These are phyloP conservation scores for Sylvietta virens DNA, from an alignment of 2,113 vertebrate genomes.

Conservation along the genomic window DNA sequence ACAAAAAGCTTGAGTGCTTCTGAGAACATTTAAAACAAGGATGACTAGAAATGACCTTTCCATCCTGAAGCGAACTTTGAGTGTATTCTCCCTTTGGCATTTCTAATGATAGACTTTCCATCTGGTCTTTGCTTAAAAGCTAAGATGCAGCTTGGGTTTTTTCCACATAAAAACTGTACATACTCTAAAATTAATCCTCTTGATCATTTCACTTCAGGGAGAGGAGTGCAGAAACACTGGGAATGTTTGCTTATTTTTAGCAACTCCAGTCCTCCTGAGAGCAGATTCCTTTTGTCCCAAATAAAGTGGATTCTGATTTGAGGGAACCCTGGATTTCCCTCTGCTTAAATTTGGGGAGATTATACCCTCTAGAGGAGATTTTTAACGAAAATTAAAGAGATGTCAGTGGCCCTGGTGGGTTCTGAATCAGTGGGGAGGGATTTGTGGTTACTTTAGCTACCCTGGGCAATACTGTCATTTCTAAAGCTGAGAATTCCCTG, in stretches of 20 bases:
- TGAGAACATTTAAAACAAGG: conserved; percentile 52
- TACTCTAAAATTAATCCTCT: conserved; percentile 48
- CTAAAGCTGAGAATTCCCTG: background rate
- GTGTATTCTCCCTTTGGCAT: conserved; percentile 58
- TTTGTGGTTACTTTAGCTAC: background rate
- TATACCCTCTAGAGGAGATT: background rate
- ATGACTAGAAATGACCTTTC: conserved; percentile 65
- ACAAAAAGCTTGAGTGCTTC: conserved; percentile 37
- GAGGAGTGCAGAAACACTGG: background rate
- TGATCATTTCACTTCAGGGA: conserved; percentile 44
- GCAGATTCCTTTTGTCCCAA: background rate
- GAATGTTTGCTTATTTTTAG: conserved; percentile 33
- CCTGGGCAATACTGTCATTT: background rate
- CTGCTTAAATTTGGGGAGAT: background rate
- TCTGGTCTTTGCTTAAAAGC: conserved; percentile 63
- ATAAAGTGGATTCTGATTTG: background rate
- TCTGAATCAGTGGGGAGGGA: background rate
- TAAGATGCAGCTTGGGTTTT: background rate
- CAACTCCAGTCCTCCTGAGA: background rate
- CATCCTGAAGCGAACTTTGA: conserved; percentile 37
- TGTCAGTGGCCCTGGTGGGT: background rate
- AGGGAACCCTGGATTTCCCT: background rate
- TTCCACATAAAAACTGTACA: conserved; percentile 8
- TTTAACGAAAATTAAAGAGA: background rate
- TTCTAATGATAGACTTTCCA: conserved; percentile 65